Conservation (phyloP, 2,797 vertebrate species). For the Eulemur coronatus region DNA sequence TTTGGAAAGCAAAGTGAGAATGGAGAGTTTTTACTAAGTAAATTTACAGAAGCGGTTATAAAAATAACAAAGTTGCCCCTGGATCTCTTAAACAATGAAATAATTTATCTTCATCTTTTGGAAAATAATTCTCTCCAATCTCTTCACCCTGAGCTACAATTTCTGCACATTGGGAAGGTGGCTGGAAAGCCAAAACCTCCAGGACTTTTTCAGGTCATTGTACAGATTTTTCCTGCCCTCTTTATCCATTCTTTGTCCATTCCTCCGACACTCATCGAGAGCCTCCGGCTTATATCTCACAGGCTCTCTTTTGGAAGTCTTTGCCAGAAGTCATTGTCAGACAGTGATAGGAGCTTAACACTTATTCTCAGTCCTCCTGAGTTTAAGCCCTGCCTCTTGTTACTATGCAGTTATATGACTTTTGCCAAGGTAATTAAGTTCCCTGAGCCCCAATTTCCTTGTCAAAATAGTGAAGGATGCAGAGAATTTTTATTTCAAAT, state of each 20-base stretch:
- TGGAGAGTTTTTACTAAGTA: background rate
- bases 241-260: background rate
- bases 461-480: background rate
- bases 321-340: background rate
- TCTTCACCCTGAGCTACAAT: background rate
- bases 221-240: accelerated
- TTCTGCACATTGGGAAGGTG: background rate
- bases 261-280: background rate
- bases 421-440: background rate
- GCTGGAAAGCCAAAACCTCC: background rate
- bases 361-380: background rate
- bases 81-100: background rate
- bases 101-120: background rate
- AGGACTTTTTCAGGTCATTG: background rate
- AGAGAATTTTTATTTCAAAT: background rate
- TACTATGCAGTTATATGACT: background rate
- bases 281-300: background rate
- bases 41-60: background rate
- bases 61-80: background rate
- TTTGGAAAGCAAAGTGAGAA: slow-evolving; percentile 37
- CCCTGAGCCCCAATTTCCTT: background rate
- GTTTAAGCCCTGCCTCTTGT: background rate
- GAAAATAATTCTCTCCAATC: background rate
- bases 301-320: background rate
- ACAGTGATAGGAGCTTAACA: background rate